Base-by-base conservation (phyloP, 2,797 vertebrate species). In the Acanthornis magna region DNA sequence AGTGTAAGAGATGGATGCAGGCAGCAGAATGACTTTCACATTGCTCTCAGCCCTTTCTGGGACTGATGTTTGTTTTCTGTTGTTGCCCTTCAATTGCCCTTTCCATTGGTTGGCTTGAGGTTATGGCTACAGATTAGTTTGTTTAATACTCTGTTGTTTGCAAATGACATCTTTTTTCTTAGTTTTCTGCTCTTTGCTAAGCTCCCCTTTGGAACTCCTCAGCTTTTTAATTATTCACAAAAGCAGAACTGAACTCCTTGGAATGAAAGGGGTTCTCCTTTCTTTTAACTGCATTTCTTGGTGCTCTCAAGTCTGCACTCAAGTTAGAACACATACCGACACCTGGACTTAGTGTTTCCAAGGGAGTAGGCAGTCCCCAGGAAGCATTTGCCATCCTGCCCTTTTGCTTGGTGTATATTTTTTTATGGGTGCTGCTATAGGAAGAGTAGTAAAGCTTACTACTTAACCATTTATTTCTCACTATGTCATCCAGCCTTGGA, bases 161-260 rank as follows among this genome's bases (percentile, higher is more conserved):
- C 68, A 86, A 61, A 67, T 36, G 20, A 53, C 62, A 89, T 72
- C 16, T 54, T 72, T 78, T 81, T 76, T 29, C 61, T 77, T 68
- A 22, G 50, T 80, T 76, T 83, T 80, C 73, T 3, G 3, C 50
- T 93, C 50, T 82, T 85, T 78, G 76, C 73, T 78, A 50, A 90
- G 61, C 34, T 86, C 38, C 48, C 34, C 53, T 88, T 81, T 43
- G 42, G 42, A 90, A 50, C 63, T 65, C 16, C 23, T 77, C 61
- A 67, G 65, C 22, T 88, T 88, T 89, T 91, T 50, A 81, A 81
- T 94, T 86, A 86, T 75, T 89, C 42, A 75, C 65, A 68, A n/a
- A 83, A 72, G 76, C 68, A 84, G 65, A 85, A 67, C 42, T 20
- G 43, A 79, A 55, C 23, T 80, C 53, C 77, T 76, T 50, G 19